These are phyloP conservation scores for Eupithecia abbreviata DNA, from an alignment of 2,888 invertebrate species.

Conservation along the genomic window DNA sequence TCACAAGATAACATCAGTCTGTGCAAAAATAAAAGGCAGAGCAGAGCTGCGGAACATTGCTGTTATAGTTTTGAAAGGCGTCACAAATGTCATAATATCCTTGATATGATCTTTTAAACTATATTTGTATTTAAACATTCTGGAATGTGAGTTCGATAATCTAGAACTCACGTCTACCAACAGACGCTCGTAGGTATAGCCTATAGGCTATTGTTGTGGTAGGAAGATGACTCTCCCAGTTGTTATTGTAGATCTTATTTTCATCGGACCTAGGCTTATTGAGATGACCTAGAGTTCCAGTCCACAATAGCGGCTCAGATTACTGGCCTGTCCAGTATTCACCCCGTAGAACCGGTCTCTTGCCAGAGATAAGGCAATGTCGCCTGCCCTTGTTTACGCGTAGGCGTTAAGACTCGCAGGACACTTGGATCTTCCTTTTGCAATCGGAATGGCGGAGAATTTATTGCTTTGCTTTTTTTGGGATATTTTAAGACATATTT, in stretches of 20 bases:
- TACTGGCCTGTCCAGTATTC: constrained; percentile 54
- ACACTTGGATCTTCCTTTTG: constrained; percentile 32
- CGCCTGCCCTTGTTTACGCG: constrained; percentile 42
- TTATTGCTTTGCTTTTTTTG: not conserved
- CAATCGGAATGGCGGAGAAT: constrained; percentile 21
- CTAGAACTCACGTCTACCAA: not conserved
- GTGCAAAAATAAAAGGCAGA: not conserved
- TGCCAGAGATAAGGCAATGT: not conserved
- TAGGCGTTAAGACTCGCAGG: constrained; percentile 51
- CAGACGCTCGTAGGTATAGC: not conserved
- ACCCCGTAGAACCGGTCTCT: constrained; percentile 63
- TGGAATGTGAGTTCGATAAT: not conserved
- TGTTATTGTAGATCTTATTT: constrained; percentile 7
- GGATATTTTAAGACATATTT: not conserved
- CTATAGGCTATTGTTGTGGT: not conserved
- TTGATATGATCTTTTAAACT: not conserved
- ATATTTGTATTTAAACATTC: not conserved
- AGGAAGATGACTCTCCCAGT: not conserved
- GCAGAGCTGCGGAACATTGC: constrained; percentile 18
- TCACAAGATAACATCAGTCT: not conserved
- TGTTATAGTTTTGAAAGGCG: constrained; percentile 22
- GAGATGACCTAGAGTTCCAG: constrained; percentile 60
- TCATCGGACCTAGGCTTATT: constrained; percentile 22
- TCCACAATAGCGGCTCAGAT: constrained; percentile 70
- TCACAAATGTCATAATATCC: not conserved